Percentiles rank a stretch among this genome's conserved stretches.
phyloP scores from a whole-genome alignment of 2,797 vertebrate genomes.

The Trematomus bernacchii region DNA sequence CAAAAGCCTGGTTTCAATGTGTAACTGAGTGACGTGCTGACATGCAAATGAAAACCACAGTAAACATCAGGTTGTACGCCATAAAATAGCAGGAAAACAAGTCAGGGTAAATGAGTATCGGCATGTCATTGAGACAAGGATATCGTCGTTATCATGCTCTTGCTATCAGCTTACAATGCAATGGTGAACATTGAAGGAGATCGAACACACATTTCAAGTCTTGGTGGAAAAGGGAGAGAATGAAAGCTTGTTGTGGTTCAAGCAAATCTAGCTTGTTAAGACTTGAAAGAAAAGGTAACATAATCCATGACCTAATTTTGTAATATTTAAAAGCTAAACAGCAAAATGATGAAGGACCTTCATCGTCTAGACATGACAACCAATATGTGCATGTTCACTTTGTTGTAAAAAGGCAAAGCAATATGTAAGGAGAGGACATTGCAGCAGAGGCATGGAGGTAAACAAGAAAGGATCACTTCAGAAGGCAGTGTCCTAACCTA shows the following conservation, averaged over 20 bases:
- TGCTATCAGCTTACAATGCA: no score
- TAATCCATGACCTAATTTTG: background rate
- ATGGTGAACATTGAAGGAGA: background rate
- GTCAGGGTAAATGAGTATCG: background rate
- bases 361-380: no score
- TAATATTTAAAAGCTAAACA: no score
- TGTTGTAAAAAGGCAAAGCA: background rate
- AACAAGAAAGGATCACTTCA: no score
- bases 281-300: no score
- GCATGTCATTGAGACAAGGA: background rate
- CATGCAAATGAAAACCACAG: constrained; percentile 20
- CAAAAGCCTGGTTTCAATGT: constrained; percentile 2
- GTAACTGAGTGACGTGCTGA: background rate
- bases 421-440: background rate
- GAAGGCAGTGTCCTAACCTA: background rate
- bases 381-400: no score
- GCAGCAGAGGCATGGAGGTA: background rate
- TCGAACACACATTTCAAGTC: background rate
- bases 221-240: background rate
- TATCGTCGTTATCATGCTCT: no score
- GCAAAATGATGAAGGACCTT: no score
- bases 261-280: no score
- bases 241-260: background rate
- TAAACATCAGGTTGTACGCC: background rate
- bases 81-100: constrained; percentile 7